Evolutionary conservation across 2,797 vertebrate genomes (phyloP).

Genomic region (Sebastes itinus): DNA sequence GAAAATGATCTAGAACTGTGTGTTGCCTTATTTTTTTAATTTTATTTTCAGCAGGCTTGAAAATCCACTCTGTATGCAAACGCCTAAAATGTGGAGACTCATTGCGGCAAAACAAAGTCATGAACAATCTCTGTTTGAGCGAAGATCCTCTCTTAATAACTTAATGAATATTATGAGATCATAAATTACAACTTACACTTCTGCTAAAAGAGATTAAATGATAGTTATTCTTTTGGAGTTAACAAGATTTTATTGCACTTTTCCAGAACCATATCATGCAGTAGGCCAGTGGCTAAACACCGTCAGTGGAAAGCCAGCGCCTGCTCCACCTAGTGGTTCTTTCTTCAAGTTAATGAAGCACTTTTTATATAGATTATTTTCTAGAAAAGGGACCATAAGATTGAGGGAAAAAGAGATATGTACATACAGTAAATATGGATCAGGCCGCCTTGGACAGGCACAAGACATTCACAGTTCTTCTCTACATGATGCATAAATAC

Average conservation of each 20-base stretch:
- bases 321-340: constrained; percentile 38
- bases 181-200: constrained; percentile 33
- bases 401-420: constrained; percentile 56
- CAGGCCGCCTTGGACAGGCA: constrained; percentile 75
- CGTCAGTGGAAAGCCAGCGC: not conserved
- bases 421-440: constrained; percentile 56
- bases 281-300: constrained; percentile 6
- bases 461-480: constrained; percentile 72
- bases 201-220: constrained; percentile 19
- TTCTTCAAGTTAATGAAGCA: constrained; percentile 39
- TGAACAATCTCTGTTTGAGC: not conserved
- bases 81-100: constrained; percentile 7
- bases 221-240: constrained; percentile 26
- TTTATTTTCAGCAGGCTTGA: constrained; percentile 52
- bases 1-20: constrained; percentile 75
- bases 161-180: constrained; percentile 19
- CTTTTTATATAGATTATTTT: constrained; percentile 38
- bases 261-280: constrained; percentile 52
- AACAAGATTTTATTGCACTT: constrained; percentile 69
- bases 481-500: constrained; percentile 68
- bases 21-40: constrained; percentile 44
- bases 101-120: constrained; percentile 24
- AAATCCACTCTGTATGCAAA: constrained; percentile 31
- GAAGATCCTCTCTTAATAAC: constrained; percentile 27
- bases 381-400: constrained; percentile 18